Conservation (phyloP, 2,113 vertebrate genomes). For the Pachypanchax playfairii region DNA sequence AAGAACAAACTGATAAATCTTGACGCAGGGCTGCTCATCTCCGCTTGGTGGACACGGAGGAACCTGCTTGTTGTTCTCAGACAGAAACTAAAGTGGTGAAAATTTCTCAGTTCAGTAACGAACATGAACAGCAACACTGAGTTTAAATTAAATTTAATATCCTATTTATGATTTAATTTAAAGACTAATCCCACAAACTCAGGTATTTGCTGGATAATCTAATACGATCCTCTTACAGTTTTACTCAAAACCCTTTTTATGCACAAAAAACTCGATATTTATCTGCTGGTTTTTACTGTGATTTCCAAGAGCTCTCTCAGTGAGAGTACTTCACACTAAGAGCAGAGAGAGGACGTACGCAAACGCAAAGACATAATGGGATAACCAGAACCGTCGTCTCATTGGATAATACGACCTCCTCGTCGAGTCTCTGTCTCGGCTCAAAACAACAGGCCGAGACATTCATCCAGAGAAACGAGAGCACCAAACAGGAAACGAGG, state of each 20-base stretch:
- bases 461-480: not conserved
- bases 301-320: conserved; percentile 9
- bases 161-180: not conserved
- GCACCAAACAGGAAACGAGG: not conserved
- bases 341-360: not conserved
- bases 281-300: not conserved
- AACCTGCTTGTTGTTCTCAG: no score
- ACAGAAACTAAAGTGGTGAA: no score
- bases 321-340: conserved; percentile 19
- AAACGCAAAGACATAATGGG: conserved; percentile 8
- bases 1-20: no score
- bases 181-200: no score
- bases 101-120: no score
- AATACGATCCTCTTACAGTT: not conserved
- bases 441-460: not conserved
- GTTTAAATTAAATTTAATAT: no score
- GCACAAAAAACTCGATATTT: conserved; percentile 19
- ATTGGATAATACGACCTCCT: conserved; percentile 19
- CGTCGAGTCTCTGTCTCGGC: conserved; percentile 5
- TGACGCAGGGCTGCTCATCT: no score
- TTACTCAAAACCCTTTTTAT: not conserved
- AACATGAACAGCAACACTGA: no score
- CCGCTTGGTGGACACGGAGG: no score
- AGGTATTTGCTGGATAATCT: not conserved
- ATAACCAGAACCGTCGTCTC: conserved; percentile 19